Percentiles rank a stretch among this genome's conserved stretches.
phyloP scores from a whole-genome alignment of 64 coral and sea anemone genomes.

The Orbicella faveolata region DNA sequence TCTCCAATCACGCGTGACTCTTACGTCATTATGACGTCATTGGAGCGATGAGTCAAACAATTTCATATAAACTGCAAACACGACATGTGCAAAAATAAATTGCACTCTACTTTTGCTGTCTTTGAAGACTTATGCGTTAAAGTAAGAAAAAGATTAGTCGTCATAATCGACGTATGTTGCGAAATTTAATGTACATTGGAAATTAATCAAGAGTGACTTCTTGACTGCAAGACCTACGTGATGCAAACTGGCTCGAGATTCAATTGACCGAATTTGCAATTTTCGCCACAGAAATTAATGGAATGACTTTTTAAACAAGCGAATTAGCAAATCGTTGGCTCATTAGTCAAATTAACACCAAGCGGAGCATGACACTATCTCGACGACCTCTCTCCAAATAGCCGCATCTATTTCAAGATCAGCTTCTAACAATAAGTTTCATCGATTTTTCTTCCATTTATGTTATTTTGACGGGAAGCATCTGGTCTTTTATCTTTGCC shows the following conservation, averaged over 20 bases:
- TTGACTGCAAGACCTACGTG: background rate
- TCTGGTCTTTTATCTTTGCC: background rate
- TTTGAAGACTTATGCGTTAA: background rate
- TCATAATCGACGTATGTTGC: background rate
- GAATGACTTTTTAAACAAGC: background rate
- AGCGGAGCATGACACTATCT: background rate
- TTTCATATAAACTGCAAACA: constrained; percentile 8
- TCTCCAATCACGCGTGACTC: background rate
- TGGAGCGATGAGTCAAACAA: background rate
- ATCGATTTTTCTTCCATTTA: background rate
- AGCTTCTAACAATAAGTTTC: background rate
- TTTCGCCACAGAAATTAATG: background rate
- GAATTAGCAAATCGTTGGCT: constrained; percentile 24
- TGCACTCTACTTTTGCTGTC: background rate
- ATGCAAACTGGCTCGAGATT: background rate
- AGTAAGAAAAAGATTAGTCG: background rate
- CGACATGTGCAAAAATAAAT: constrained; percentile 3
- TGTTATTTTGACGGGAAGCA: background rate
- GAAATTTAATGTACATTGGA: background rate
- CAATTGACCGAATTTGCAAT: constrained; percentile 6
- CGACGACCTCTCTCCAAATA: background rate
- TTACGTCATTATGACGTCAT: constrained; percentile 37
- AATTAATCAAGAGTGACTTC: background rate
- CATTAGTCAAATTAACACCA: constrained; percentile 1
- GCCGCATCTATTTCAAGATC: background rate